Conservation (phyloP, 2,888 invertebrate species). For the Mimachlamys varia region DNA sequence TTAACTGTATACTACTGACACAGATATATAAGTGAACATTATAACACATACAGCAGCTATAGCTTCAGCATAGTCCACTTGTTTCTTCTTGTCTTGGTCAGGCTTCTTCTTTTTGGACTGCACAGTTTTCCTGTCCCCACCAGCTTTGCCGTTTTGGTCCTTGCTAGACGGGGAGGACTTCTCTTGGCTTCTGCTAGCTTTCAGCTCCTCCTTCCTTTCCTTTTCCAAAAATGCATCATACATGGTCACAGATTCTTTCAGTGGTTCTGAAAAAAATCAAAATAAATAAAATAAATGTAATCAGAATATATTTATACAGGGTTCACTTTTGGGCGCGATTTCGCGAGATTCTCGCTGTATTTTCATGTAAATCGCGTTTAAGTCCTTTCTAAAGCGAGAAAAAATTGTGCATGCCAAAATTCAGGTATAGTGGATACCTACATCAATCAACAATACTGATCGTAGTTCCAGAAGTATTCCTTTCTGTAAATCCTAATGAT, state of each 20-base stretch:
- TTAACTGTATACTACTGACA: not conserved
- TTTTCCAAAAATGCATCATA: conserved; percentile 78
- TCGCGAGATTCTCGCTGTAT: no score
- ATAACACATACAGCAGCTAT: conserved; percentile 43
- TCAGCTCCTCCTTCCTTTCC: conserved; percentile 52
- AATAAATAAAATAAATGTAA: not conserved
- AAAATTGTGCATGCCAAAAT: no score
- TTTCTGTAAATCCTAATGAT: no score
- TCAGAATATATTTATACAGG: no score
- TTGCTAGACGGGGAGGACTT: conserved; percentile 10
- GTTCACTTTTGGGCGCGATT: no score
- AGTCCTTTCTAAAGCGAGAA: no score
- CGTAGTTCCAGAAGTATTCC: no score
- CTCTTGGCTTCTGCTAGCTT: conserved; percentile 12
- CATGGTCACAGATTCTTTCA: conserved; percentile 77
- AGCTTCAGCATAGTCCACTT: conserved; percentile 63
- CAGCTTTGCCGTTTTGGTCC: conserved; percentile 39
- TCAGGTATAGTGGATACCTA: no score
- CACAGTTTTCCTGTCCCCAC: conserved; percentile 42
- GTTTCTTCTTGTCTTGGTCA: conserved; percentile 57
- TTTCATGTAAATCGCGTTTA: no score
- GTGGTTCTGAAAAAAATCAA: conserved; percentile 71
- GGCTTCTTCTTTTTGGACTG: conserved; percentile 48
- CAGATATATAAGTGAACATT: not conserved
- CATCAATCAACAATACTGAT: no score